Evolutionary conservation across 1,140 invertebrate genomes (phyloP), one percentile per base, ranked within the genome.

Genomic region (Maconellicoccus hirsutus): DNA sequence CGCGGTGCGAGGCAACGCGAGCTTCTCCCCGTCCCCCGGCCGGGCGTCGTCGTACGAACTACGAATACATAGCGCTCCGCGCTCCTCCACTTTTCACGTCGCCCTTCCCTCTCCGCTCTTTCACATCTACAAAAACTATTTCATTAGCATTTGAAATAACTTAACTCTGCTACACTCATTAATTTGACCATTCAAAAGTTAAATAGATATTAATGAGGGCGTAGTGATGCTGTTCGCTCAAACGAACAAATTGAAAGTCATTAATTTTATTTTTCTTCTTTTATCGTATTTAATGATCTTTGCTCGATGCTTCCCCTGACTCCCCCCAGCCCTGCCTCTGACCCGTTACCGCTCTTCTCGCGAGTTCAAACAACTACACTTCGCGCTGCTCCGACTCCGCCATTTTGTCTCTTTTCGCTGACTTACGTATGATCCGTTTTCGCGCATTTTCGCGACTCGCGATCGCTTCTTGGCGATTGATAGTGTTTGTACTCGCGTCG

Each of bases 181-280:
- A 66, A 66, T 66, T 66, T 66, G 61, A 66, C 61, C 61, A 66
- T 66, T 66, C 61, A 66, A 66, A 66, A 66, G 61, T 66, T 66
- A 66, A 66, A 66, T 66, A 66, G 61, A 66, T 66, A 66, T 66
- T 66, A 66, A 66, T 66, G 61, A 66, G 61, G 61, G 61, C 61
- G 61, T 66, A 66, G 14, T 66, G 25, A 66, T 66, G 61, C 61
- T 66, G 61, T 66, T 66, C 61, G 61, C 61, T 26, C 61, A 10
- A 66, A 66, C 61, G 61, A 66, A 66, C 61, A 66, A 66, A 66
- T 66, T 66, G 61, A 66, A 66, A 66, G 61, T 66, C 61, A 66
- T 66, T 66, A 66, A 66, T 66, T 66, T 66, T 66, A 25, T 66
- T 25, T 26, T 66, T 66, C 61, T 66, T 26, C 61, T 66, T 66